Conservation (phyloP, 2,888 invertebrate genomes). For the Metopia argyrocephala region DNA sequence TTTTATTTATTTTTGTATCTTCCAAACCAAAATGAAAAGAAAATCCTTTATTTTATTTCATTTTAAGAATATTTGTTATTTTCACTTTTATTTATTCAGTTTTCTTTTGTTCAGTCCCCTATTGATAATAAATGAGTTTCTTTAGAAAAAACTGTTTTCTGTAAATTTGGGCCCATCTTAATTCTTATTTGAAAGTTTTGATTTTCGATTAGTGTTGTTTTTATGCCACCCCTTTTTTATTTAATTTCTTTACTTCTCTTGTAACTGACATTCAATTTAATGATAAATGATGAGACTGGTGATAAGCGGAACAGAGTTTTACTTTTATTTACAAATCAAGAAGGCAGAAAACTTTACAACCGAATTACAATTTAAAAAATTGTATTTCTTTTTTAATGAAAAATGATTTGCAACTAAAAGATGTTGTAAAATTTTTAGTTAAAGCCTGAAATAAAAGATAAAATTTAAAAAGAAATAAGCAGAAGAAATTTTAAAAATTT, state of each 20-base stretch:
- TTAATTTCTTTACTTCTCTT: background rate
- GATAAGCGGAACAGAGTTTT: background rate
- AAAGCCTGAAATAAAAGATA: no score
- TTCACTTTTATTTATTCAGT: background rate
- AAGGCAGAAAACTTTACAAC: background rate
- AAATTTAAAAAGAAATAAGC: no score
- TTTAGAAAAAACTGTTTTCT: slow-evolving; percentile 10
- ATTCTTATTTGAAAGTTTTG: background rate
- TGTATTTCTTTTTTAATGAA: background rate
- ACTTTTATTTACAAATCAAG: background rate
- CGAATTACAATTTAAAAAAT: background rate
- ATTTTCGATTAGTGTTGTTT: slow-evolving; percentile 12
- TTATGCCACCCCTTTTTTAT: background rate
- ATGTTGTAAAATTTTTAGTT: no score
- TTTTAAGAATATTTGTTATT: background rate
- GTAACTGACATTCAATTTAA: slow-evolving; percentile 37
- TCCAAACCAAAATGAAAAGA: no score
- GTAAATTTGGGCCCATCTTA: slow-evolving; percentile 23
- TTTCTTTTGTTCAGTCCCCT: background rate
- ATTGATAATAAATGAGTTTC: slow-evolving; percentile 44
- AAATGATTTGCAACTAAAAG: no score
- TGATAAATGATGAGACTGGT: slow-evolving; percentile 31
- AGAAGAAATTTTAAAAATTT: no score
- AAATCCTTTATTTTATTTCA: background rate
- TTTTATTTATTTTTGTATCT: no score